Evolutionary conservation across 2,113 vertebrate species (phyloP).

Genomic region (Telmatochromis bifrenatus): DNA sequence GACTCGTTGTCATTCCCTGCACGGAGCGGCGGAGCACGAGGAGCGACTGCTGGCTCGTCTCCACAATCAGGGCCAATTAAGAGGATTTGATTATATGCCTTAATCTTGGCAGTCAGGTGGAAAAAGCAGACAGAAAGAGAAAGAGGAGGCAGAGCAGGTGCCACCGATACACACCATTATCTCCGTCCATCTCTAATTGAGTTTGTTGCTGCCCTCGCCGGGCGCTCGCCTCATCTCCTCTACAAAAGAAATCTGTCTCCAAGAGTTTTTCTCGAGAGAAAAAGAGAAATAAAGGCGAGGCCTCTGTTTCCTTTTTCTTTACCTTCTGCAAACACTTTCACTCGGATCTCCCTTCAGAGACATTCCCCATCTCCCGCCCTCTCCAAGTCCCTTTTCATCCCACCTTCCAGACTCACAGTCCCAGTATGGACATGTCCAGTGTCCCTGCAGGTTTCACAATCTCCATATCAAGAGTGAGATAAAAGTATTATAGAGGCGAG

Average conservation of each 20-base stretch:
- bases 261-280: not conserved
- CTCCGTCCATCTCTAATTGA: conserved; percentile 27
- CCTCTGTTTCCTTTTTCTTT: not conserved
- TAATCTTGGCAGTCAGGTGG: conserved; percentile 49
- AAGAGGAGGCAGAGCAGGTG: conserved; percentile 40
- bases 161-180: conserved; percentile 33
- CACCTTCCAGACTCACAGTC: not conserved
- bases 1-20: conserved; percentile 3
- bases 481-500: not conserved
- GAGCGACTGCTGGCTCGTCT: not conserved
- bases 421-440: not conserved
- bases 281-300: not conserved
- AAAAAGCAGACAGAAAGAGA: conserved; percentile 21
- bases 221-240: not conserved
- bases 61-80: conserved; percentile 47
- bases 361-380: not conserved
- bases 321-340: not conserved
- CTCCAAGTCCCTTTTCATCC: not conserved
- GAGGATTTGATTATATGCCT: conserved; percentile 46
- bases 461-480: not conserved
- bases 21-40: not conserved
- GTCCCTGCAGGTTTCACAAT: not conserved
- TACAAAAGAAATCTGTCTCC: not conserved
- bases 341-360: not conserved
- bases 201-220: conserved; percentile 1